Percentiles rank a stretch among this genome's conserved stretches.
phyloP scores from a whole-genome alignment of 2,888 invertebrate species.

The Himalopsyche anomala region DNA sequence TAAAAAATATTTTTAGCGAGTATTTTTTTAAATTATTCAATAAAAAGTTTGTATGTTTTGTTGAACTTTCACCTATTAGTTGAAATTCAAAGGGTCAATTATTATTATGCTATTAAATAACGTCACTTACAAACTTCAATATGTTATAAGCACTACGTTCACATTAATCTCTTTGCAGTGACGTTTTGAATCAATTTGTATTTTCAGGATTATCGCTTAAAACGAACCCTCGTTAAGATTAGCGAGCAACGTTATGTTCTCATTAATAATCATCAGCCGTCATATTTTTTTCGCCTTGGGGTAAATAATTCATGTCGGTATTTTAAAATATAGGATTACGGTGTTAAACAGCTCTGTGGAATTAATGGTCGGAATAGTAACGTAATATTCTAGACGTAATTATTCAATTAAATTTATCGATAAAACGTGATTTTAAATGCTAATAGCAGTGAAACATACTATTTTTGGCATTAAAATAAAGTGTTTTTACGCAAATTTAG shows the following conservation, averaged over 20 bases:
- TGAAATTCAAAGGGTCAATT: background rate
- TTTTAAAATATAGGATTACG: conserved; percentile 57
- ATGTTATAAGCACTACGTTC: background rate
- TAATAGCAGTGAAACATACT: background rate
- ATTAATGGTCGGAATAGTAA: conserved; percentile 44
- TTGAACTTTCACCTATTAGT: no score
- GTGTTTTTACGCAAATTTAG: no score
- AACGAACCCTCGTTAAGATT: conserved; percentile 57
- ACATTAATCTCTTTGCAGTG: conserved; percentile 24
- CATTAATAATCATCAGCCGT: conserved; percentile 61
- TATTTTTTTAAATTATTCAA: no score
- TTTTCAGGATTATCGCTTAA: conserved; percentile 57
- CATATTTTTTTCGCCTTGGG: conserved; percentile 54
- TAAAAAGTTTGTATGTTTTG: no score
- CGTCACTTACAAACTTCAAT: background rate
- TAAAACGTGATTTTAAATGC: background rate
- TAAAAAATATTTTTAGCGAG: no score
- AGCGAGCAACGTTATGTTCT: conserved; percentile 53
- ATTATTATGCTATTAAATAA: background rate
- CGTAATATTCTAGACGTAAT: background rate
- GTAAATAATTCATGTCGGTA: conserved; percentile 57
- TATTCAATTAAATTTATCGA: background rate
- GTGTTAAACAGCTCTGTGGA: conserved; percentile 54
- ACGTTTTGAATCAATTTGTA: conserved; percentile 57
- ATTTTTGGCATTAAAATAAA: no score